Evolutionary conservation across 2,113 vertebrate species (phyloP), one percentile per base, ranked within the genome.

Genomic region (Raja brachyura): DNA sequence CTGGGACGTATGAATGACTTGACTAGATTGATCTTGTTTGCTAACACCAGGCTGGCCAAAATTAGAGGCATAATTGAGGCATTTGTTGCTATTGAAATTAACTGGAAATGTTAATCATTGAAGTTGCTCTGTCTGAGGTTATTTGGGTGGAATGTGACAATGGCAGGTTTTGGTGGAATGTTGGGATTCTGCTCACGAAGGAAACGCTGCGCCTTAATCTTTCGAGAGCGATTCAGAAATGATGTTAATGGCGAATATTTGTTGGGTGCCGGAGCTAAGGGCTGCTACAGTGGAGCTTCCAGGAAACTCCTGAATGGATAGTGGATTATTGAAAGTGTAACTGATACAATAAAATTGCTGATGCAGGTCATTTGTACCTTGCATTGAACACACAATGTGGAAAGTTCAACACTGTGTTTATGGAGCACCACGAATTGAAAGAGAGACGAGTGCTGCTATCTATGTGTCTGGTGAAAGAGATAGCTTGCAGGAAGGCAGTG

Each of bases 351-450:
- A 39, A 25, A 25, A 73, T 54, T 48, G 90, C 68, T 92, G 90
- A 90, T 63, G 13, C n/a, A 10, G 66, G 33, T 25, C 3, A 73
- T 54, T 92, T 39, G 13, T 39, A 73, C 20, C 66, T 1, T 70
- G 18, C 31, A 90, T 20, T 70, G 88, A 70, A 18, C 68, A 48
- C 20, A 92, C 68, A 92, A 73, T 92, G 90, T 68, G 68, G 90
- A 92, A 73, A 88, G 83, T 88, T 88, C 83, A 88, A 13, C 1
- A 1, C 22, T 31, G 79, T 83, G 79, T 56, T 9, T 25, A 48
- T 83, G 48, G 48, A 1, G 79, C 20, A 81, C 79, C 25, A 54
- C 81, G 13, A 25, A 54, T 54, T 13, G 73, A 22, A 25, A 56
- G n/a, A 78, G 78, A 54, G 78, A 54, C 0, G 6, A 39, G 48